Evolutionary conservation across 1,140 invertebrate species (phyloP), one percentile per base, ranked within the genome.

Genomic region (Ridgeia piscesae): DNA sequence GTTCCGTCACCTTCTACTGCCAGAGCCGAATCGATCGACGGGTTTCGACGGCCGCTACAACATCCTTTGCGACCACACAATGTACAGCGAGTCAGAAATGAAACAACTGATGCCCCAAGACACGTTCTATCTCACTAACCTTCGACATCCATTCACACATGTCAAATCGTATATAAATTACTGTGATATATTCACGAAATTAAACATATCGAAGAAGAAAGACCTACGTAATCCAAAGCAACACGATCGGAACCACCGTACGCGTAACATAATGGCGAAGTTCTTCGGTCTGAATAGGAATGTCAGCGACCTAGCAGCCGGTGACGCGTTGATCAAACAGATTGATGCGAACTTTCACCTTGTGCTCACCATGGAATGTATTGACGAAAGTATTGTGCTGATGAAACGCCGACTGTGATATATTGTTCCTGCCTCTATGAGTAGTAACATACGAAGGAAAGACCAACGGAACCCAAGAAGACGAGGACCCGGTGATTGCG

Each of bases 91-190:
- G 17, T 21, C 33, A 2, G 91, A 42, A 34, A n/a, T 50, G 31
- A 50, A 91, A 31, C 17, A 35, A 35, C 33, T 42, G 34, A 91
- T 91, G 91, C 34, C 91, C 2, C 17, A 35, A 21, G n/a, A 91
- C 91, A 48, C 91, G 14, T 17, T 50, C 11, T 34, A 42, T 50
- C 48, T 91, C 2, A n/a, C 91, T 2, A 91, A 42, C n/a, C 17
- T 91, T n/a, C 91, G 91, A 14, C 35, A 91, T 21, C 91, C 91
- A 14, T 33, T 90, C 17, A 90, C 58, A 21, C 58, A 77, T 21
- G 6, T 77, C 8, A 77, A 77, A 77, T 77, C 58, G 58, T 9
- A 21, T 21, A 77, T 77, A 17, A 77, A 77, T 21, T 77, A 77
- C 27, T 2, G 27, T 21, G 27, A 77, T 21, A 14, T 77, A 21